Conservation (phyloP, 1,140 invertebrate genomes). For the Drosophila lacertosa region DNA sequence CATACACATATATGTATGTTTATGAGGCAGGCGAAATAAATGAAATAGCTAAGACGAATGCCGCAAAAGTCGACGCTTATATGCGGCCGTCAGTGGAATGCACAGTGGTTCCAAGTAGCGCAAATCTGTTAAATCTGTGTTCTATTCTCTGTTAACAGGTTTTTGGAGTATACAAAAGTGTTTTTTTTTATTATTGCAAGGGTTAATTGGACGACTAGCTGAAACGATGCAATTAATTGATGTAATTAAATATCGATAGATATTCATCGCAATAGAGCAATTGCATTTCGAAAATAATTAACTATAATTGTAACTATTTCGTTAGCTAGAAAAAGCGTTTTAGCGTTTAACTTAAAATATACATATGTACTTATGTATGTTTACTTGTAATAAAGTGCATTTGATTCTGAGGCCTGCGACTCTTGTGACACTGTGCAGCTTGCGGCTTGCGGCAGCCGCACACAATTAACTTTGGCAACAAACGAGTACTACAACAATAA, state of each 20-base stretch:
- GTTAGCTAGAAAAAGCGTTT: too few relatives aligned
- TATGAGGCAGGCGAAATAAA: conserved; percentile 62
- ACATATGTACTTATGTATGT: too few relatives aligned
- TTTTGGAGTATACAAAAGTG: too few relatives aligned
- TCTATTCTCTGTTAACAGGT: conserved; percentile 12
- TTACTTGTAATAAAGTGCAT: neutral
- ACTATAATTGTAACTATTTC: too few relatives aligned
- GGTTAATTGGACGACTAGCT: too few relatives aligned
- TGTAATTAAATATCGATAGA: too few relatives aligned
- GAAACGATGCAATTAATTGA: too few relatives aligned
- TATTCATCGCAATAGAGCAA: too few relatives aligned
- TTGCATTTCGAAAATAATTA: too few relatives aligned
- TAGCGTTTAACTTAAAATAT: too few relatives aligned
- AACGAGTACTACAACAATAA: conserved; percentile 52
- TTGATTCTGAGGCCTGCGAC: neutral
- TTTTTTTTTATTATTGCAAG: too few relatives aligned
- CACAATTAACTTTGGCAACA: conserved; percentile 80
- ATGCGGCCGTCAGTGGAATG: conserved; percentile 62
- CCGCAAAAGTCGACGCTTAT: conserved; percentile 56
- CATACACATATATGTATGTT: conserved; percentile 15
- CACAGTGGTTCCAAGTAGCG: conserved; percentile 43
- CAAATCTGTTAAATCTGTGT: conserved; percentile 15
- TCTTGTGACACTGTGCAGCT: conserved; percentile 50
- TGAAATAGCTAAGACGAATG: conserved; percentile 67
- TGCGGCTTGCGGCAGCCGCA: conserved; percentile 60